These are phyloP conservation scores for Austrolebias charrua DNA, from an alignment of 2,797 vertebrate genomes.

Conservation along the genomic window DNA sequence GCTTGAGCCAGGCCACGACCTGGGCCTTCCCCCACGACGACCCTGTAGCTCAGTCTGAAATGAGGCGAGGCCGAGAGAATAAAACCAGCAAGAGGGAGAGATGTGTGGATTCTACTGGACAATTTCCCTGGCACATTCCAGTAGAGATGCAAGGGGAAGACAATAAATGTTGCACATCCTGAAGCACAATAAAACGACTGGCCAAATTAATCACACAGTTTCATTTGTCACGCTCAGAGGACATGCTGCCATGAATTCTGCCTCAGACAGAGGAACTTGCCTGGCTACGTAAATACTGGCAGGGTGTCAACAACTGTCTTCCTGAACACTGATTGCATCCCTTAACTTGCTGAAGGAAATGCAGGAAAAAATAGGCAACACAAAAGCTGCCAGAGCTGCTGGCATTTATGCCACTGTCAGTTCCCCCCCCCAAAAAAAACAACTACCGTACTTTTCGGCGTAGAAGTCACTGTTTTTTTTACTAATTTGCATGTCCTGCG, in stretches of 20 bases:
- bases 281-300: slow-evolving; percentile 64
- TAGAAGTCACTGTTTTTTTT: too few relatives aligned
- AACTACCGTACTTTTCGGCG: too few relatives aligned
- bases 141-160: slow-evolving; percentile 68
- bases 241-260: slow-evolving; percentile 71
- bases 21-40: slow-evolving; percentile 58
- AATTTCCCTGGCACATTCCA: slow-evolving; percentile 68
- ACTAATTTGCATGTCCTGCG: too few relatives aligned
- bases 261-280: slow-evolving; percentile 64
- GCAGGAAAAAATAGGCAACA: slow-evolving; percentile 40
- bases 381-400: slow-evolving; percentile 47
- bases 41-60: slow-evolving; percentile 65
- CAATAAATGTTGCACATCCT: slow-evolving; percentile 74
- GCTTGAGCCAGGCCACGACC: slow-evolving; percentile 63
- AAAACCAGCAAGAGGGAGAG: slow-evolving; percentile 12
- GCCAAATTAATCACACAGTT: slow-evolving; percentile 81
- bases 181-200: slow-evolving; percentile 77
- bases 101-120: slow-evolving; percentile 62
- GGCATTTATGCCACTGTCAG: slow-evolving; percentile 47
- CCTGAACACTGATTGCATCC: slow-evolving; percentile 69
- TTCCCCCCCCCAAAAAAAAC: slow-evolving; percentile 33
- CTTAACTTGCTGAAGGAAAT: slow-evolving; percentile 54
- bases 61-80: slow-evolving; percentile 36
- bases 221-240: slow-evolving; percentile 77
- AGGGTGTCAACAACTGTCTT: slow-evolving; percentile 60